Conservation (phyloP, 2,113 vertebrate genomes). For the Atlantisia rogersi region DNA sequence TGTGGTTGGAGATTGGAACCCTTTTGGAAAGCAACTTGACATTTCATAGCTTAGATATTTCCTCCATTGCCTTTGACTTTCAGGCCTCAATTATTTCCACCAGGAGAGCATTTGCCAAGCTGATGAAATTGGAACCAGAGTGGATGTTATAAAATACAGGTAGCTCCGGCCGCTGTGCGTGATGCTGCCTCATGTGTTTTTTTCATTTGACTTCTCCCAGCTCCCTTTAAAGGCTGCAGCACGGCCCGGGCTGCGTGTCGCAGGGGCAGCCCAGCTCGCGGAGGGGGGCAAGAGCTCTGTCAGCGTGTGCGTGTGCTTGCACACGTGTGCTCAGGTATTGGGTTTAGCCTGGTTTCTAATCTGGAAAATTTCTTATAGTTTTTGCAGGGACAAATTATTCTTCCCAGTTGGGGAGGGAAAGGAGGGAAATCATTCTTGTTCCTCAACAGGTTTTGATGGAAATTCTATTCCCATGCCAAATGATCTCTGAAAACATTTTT, state of each 20-base stretch:
- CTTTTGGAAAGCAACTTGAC: conserved; percentile 73
- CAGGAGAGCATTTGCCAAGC: conserved; percentile 55
- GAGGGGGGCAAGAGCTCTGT: neutral
- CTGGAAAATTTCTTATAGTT: conserved; percentile 68
- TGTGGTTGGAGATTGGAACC: conserved; percentile 77
- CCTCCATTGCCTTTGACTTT: conserved; percentile 68
- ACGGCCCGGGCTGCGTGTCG: neutral
- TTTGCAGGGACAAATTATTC: conserved; percentile 61
- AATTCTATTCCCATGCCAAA: neutral
- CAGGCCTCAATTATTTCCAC: conserved; percentile 69
- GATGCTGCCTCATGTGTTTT: conserved; percentile 17
- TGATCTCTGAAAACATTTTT: conserved; percentile 48
- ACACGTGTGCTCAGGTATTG: conserved; percentile 8
- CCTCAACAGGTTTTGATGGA: conserved; percentile 61
- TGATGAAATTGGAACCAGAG: conserved; percentile 60
- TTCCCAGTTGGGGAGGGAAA: conserved; percentile 26
- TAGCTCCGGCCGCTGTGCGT: conserved; percentile 26
- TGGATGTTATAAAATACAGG: conserved; percentile 67
- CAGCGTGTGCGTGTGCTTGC: neutral
- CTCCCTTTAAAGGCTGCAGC: neutral
- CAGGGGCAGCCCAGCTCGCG: neutral
- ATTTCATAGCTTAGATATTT: conserved; percentile 79
- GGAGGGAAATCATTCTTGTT: conserved; percentile 51
- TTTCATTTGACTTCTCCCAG: neutral
- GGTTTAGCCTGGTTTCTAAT: neutral